Conservation (phyloP, 2,113 vertebrate genomes). For the Rhegmatorhina hoffmannsi region DNA sequence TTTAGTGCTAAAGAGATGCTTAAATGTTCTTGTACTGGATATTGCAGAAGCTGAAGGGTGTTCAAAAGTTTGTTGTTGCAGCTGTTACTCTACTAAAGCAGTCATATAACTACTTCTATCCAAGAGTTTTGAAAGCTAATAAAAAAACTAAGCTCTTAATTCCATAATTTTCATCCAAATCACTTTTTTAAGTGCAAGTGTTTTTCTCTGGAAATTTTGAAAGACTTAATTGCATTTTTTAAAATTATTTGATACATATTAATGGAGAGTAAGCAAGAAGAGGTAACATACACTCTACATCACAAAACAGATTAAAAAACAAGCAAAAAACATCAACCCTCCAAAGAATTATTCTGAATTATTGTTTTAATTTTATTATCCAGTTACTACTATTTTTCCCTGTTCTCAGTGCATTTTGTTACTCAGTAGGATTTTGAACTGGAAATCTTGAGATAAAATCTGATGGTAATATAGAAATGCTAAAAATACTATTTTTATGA, state of each 20-base stretch:
- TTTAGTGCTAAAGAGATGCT: background rate
- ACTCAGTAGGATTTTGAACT: background rate
- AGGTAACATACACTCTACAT: background rate
- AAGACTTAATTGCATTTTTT: background rate
- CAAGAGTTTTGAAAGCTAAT: background rate
- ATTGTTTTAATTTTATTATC: background rate
- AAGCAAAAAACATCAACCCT: background rate
- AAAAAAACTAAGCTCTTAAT: background rate
- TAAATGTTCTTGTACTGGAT: background rate
- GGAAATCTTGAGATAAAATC: background rate
- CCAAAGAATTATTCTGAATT: background rate
- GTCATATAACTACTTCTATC: background rate
- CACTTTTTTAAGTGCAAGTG: background rate
- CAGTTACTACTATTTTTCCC: background rate
- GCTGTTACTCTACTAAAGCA: background rate
- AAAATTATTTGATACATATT: background rate
- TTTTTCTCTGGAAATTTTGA: background rate
- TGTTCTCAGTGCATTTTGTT: background rate
- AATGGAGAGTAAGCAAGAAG: background rate
- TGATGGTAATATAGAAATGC: background rate
- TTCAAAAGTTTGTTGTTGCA: background rate
- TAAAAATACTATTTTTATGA: background rate
- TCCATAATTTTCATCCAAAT: background rate
- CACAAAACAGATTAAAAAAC: rapidly evolving
- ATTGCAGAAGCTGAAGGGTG: background rate